A percentile compares a stretch with the other conserved stretches of the same genome.
Evolutionary conservation across 2,888 invertebrate genomes (phyloP).

Genomic region (Coleophora deauratella): DNA sequence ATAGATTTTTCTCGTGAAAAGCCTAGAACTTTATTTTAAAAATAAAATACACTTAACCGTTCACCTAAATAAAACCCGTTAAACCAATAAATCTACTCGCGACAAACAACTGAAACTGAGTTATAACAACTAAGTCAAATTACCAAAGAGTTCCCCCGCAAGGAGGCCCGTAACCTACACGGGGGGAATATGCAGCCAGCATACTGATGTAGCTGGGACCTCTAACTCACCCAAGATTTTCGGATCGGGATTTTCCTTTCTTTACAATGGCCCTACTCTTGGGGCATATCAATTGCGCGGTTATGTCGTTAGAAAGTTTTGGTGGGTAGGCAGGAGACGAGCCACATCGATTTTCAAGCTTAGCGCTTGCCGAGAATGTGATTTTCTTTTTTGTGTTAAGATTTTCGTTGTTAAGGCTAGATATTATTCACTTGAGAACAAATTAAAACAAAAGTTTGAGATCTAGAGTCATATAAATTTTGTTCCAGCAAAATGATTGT

Average conservation of each 20-base stretch:
- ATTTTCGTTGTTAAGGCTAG: neutral
- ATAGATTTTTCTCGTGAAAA: too few species aligned
- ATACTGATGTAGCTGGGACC: conserved; percentile 61
- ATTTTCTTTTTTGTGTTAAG: neutral
- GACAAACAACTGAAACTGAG: conserved; percentile 70
- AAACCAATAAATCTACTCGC: conserved; percentile 68
- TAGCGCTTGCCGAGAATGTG: conserved; percentile 27
- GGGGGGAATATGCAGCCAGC: conserved; percentile 43
- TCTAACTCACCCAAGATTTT: conserved; percentile 71
- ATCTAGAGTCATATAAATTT: neutral
- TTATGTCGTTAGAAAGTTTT: conserved; percentile 74
- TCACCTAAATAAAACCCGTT: too few species aligned
- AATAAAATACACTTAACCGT: too few species aligned
- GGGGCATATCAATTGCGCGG: conserved; percentile 75
- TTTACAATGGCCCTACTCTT: conserved; percentile 73
- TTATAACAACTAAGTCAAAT: conserved; percentile 74
- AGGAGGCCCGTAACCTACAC: conserved; percentile 54
- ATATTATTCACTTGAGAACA: neutral
- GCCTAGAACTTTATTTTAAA: too few species aligned
- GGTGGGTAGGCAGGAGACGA: conserved; percentile 39
- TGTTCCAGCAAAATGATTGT: neutral
- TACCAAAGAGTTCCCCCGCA: conserved; percentile 70
- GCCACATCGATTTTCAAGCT: conserved; percentile 64
- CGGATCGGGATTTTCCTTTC: conserved; percentile 73
- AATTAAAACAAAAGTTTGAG: neutral